Conservation (phyloP, 2,797 vertebrate species). For the Ceyx erithaca region DNA sequence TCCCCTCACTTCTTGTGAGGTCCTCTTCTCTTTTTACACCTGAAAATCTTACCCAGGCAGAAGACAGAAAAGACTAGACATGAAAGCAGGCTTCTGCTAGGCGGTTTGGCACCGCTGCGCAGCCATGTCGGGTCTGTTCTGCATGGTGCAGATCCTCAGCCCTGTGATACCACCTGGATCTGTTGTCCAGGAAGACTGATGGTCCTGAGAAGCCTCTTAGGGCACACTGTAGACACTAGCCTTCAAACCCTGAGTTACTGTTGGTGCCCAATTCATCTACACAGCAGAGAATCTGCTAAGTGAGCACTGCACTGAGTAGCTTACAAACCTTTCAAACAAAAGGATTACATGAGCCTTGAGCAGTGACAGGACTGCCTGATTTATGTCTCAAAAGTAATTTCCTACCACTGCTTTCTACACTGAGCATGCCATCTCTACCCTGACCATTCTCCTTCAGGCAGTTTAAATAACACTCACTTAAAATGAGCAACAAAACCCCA, state of each 20-base stretch:
- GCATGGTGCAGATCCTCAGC: too few species aligned
- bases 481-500: not conserved
- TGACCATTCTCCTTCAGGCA: not conserved
- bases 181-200: too few species aligned
- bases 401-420: not conserved
- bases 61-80: not conserved
- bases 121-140: too few species aligned
- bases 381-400: not conserved
- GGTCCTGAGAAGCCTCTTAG: not conserved
- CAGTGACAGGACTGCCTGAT: not conserved
- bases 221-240: accelerated
- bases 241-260: not conserved
- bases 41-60: not conserved
- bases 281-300: not conserved
- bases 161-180: too few species aligned
- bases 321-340: not conserved
- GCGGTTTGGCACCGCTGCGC: not conserved
- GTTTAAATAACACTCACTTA: not conserved
- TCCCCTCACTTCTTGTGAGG: not conserved
- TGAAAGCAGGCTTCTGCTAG: not conserved
- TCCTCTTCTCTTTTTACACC: not conserved
- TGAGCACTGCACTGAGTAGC: not conserved
- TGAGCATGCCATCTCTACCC: not conserved
- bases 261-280: not conserved
- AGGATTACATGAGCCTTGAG: not conserved